A percentile compares a stretch with the other conserved stretches of the same genome.
Conservation (phyloP, 2,888 invertebrate genomes). For the Blera fallax region DNA sequence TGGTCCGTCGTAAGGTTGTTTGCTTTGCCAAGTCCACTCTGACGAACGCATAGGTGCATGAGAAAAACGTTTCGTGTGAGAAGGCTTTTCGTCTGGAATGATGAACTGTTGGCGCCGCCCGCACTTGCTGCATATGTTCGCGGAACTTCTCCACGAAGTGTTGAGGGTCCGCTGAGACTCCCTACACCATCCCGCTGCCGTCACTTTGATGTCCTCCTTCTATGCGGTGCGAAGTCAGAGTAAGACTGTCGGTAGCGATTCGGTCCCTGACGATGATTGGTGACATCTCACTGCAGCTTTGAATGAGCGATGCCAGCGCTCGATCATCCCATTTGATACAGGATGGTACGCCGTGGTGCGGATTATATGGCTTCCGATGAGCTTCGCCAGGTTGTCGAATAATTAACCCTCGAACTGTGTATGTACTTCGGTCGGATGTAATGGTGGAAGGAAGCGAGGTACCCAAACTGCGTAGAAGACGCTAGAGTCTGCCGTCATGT, state of each 20-base stretch:
- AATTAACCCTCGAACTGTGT: conserved; percentile 77
- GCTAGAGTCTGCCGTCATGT: too few species aligned
- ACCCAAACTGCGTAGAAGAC: too few species aligned
- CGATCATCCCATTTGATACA: too few species aligned
- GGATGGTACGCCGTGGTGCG: conserved; percentile 9
- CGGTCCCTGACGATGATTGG: conserved; percentile 73
- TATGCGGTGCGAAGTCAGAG: conserved; percentile 76
- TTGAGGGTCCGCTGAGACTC: conserved; percentile 24
- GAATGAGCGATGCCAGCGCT: conserved; percentile 8
- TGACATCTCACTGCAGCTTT: conserved; percentile 14
- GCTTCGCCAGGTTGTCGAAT: conserved; percentile 74
- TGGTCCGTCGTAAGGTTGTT: conserved; percentile 48
- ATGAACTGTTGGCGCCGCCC: conserved; percentile 40
- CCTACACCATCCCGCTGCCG: conserved; percentile 76
- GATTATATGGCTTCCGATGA: conserved; percentile 34
- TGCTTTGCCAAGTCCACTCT: conserved; percentile 38
- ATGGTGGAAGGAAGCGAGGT: too few species aligned
- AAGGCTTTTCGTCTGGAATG: conserved; percentile 33
- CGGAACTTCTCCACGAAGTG: conserved; percentile 42
- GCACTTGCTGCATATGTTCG: conserved; percentile 35
- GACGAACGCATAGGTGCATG: conserved; percentile 55
- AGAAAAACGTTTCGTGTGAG: conserved; percentile 42
- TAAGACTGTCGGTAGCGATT: conserved; percentile 76
- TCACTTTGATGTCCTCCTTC: conserved; percentile 75
- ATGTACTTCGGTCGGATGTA: too few species aligned